Evolutionary conservation across 2,888 invertebrate species (phyloP).

Genomic region (Apodemia duryi): DNA sequence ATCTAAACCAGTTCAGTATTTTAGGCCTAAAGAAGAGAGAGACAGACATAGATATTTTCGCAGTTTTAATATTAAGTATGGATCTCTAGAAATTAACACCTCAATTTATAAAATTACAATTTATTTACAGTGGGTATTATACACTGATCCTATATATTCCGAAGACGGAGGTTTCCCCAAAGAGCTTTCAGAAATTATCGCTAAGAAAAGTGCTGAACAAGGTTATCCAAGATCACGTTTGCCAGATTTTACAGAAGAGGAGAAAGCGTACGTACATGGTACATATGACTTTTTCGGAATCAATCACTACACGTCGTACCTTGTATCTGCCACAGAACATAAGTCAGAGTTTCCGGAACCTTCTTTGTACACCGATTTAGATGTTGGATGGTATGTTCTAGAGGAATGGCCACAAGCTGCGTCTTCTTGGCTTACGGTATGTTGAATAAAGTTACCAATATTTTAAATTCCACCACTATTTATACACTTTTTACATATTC

Average conservation of each 20-base stretch:
- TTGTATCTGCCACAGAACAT: constrained; percentile 36
- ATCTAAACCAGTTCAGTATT: too few species aligned
- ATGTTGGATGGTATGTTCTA: constrained; percentile 26
- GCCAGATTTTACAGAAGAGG: constrained; percentile 43
- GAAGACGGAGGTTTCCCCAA: constrained; percentile 75
- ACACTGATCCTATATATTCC: constrained; percentile 68
- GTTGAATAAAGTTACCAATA: neutral
- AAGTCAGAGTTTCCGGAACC: constrained; percentile 29
- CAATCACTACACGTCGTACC: constrained; percentile 61
- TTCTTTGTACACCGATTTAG: constrained; percentile 44
- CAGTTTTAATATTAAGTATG: too few species aligned
- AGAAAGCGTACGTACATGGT: constrained; percentile 40
- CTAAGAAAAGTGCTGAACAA: constrained; percentile 44
- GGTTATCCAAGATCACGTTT: constrained; percentile 41
- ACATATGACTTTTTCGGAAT: constrained; percentile 64
- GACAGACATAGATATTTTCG: too few species aligned
- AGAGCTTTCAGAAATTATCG: constrained; percentile 59
- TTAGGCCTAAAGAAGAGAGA: too few species aligned
- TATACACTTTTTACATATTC: too few species aligned
- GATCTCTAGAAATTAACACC: too few species aligned
- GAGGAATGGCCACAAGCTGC: constrained; percentile 44
- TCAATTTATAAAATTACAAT: neutral
- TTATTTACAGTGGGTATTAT: constrained; percentile 55
- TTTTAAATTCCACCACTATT: too few species aligned
- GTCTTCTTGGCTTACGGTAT: constrained; percentile 45